A percentile compares a stretch with the other conserved stretches of the same genome.
Evolutionary conservation across 2,888 invertebrate genomes (phyloP).

Genomic region (Pocota personata): DNA sequence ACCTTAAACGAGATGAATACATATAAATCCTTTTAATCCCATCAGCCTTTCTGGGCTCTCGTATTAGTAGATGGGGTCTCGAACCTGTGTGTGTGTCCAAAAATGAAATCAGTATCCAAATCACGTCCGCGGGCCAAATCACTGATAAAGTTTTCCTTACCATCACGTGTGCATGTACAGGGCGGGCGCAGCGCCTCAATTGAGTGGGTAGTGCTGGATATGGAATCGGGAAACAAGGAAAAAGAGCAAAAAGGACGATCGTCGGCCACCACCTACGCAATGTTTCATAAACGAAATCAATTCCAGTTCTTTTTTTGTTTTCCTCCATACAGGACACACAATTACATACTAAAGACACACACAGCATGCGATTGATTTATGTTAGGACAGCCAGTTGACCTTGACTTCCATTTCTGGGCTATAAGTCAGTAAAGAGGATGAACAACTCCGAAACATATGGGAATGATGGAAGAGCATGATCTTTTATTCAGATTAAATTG

Average conservation of each 20-base stretch:
- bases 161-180: neutral
- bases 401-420: constrained; percentile 45
- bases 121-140: constrained; percentile 73
- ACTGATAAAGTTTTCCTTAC: constrained; percentile 63
- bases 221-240: constrained; percentile 26
- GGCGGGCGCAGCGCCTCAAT: constrained; percentile 1
- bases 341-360: neutral
- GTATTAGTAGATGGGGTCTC: neutral
- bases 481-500: constrained; percentile 71
- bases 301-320: neutral
- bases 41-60: constrained; percentile 25
- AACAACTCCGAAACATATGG: constrained; percentile 32
- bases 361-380: constrained; percentile 68
- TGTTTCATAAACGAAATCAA: constrained; percentile 69
- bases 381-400: constrained; percentile 52
- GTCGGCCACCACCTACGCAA: constrained; percentile 39
- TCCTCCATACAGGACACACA: neutral
- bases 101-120: constrained; percentile 65
- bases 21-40: constrained; percentile 72
- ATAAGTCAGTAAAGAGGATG: neutral
- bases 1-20: constrained; percentile 72
- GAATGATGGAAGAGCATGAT: constrained; percentile 65
- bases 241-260: constrained; percentile 13
- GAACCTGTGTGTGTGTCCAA: constrained; percentile 12
- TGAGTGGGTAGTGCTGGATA: constrained; percentile 1